Conservation (phyloP, 37 sponge, comb jelly and placozoan species). For the Agelas oroides region DNA sequence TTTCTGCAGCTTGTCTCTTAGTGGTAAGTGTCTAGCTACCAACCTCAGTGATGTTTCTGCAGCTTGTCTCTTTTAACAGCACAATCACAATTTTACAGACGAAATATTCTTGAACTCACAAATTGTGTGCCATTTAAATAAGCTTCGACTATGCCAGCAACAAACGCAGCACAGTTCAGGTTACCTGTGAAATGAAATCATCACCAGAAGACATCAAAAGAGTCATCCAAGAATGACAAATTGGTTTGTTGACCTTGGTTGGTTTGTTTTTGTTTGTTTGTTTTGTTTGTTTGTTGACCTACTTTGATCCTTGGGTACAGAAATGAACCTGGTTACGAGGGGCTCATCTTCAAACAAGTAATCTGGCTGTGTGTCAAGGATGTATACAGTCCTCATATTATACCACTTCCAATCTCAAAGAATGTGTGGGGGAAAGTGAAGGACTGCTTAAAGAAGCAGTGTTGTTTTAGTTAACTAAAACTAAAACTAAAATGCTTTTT, state of each 20-base stretch:
- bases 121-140: constrained; percentile 86
- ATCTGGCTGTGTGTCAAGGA: too few species aligned
- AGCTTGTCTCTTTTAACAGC: too few species aligned
- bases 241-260: too few species aligned
- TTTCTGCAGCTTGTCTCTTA: too few species aligned
- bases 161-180: constrained; percentile 96
- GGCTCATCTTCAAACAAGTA: constrained; percentile 97
- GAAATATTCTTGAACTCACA: constrained; percentile 63
- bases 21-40: not conserved
- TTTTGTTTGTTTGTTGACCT: too few species aligned
- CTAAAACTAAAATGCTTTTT: too few species aligned
- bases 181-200: constrained; percentile 54
- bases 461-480: not conserved
- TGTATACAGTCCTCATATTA: too few species aligned
- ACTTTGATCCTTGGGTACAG: constrained; percentile 93
- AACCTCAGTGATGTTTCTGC: too few species aligned
- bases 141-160: constrained; percentile 92
- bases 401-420: not conserved
- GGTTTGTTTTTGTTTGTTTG: too few species aligned
- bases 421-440: not conserved
- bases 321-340: constrained; percentile 93
- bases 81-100: too few species aligned
- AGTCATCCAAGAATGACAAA: not conserved
- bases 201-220: not conserved
- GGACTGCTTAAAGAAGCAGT: not conserved